Percentiles rank a stretch among this genome's conserved stretches.
phyloP scores from a whole-genome alignment of 2,888 invertebrate genomes.

The Pristionchus entomophagus region DNA sequence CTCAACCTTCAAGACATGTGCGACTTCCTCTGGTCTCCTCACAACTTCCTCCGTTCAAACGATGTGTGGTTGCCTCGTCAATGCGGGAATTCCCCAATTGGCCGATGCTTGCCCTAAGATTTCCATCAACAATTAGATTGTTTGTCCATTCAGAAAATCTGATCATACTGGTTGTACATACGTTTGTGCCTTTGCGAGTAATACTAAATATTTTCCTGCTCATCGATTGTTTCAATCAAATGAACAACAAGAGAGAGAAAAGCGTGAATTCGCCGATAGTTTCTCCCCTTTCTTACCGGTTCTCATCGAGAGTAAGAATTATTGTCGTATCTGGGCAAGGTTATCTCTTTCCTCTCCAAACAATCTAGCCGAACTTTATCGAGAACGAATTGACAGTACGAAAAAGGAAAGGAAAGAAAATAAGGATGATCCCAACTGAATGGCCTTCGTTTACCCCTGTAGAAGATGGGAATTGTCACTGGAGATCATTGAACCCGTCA shows the following conservation, averaged over 20 bases:
- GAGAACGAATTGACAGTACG: neutral
- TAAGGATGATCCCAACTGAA: neutral
- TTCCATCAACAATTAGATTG: neutral
- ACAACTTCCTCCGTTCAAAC: neutral
- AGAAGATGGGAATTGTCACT: neutral
- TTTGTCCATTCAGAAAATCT: neutral
- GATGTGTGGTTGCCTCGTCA: conserved; percentile 27
- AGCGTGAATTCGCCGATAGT: neutral
- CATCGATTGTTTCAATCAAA: neutral
- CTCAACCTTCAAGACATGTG: conserved; percentile 29
- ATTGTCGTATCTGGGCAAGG: conserved; percentile 5
- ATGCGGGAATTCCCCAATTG: conserved; percentile 30
- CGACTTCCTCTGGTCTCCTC: conserved; percentile 12
- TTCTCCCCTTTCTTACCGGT: conserved; percentile 2
- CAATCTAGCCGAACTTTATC: conserved; percentile 20
- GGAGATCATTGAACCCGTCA: neutral
- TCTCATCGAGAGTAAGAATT: conserved; percentile 3
- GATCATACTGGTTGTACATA: conserved; percentile 10
- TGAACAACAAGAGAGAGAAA: neutral
- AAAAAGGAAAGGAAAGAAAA: neutral
- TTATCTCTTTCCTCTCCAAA: neutral
- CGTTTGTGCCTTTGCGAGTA: too few relatives aligned
- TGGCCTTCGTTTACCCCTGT: neutral
- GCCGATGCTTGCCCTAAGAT: conserved; percentile 4
- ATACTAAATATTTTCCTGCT: neutral